Evolutionary conservation across 2,797 vertebrate species (phyloP).

Genomic region (Mormyrops attenuatus): DNA sequence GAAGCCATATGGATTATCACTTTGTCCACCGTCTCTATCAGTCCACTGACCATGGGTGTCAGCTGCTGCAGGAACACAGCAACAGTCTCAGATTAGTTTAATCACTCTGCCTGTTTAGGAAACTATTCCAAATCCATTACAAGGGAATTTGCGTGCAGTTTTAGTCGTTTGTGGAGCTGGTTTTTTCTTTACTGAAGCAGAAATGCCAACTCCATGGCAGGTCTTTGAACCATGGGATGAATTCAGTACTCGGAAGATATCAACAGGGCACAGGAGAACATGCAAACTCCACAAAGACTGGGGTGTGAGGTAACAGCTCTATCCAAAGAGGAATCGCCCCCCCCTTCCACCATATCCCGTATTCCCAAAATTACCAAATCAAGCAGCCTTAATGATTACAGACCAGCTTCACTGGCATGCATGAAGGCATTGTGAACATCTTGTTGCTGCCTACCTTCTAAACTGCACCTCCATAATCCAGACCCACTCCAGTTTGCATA

Average conservation of each 20-base stretch:
- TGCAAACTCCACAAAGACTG: not conserved
- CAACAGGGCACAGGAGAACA: not conserved
- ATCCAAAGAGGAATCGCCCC: not conserved
- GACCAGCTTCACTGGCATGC: not conserved
- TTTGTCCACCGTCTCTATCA: conserved; percentile 77
- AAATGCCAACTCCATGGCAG: not conserved
- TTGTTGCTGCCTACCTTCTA: not conserved
- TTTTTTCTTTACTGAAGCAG: not conserved
- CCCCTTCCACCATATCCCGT: not conserved
- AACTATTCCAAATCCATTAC: not conserved
- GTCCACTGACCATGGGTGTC: conserved; percentile 53
- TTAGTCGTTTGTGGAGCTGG: not conserved
- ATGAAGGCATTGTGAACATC: not conserved
- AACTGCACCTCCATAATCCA: not conserved
- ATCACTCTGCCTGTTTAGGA: not conserved
- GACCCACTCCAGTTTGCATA: not conserved
- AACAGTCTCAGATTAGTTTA: not conserved
- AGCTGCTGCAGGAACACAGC: conserved; percentile 49
- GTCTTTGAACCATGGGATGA: not conserved
- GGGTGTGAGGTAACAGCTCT: not conserved
- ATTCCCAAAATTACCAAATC: not conserved
- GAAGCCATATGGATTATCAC: conserved; percentile 74
- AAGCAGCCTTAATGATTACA: not conserved
- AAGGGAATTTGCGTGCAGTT: not conserved
- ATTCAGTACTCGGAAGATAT: not conserved